Conservation (phyloP, 2,888 invertebrate genomes). For the Junonia oenone region DNA sequence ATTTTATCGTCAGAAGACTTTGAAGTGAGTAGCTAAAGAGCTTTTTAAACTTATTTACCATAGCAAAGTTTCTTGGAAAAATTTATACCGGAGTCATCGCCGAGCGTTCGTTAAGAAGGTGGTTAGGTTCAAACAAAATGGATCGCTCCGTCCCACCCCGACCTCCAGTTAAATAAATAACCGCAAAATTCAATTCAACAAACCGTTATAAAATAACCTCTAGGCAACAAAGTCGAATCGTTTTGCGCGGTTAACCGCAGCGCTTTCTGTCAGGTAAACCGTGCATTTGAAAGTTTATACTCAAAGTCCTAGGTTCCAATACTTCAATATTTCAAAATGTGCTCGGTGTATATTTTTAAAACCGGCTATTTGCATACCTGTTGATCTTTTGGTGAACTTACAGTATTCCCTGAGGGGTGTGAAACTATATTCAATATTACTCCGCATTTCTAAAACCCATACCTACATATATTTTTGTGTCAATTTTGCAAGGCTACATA, state of each 20-base stretch:
- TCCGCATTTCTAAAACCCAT: slow-evolving; percentile 33
- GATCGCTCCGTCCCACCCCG: slow-evolving; percentile 42
- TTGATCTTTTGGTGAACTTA: slow-evolving; percentile 43
- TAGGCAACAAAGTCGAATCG: slow-evolving; percentile 73
- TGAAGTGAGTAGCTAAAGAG: neutral
- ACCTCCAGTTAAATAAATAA: slow-evolving; percentile 72
- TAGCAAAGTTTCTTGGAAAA: slow-evolving; percentile 5
- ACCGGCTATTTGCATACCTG: slow-evolving; percentile 53
- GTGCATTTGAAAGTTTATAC: slow-evolving; percentile 68
- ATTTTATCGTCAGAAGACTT: neutral
- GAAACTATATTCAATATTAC: slow-evolving; percentile 31
- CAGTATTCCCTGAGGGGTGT: slow-evolving; percentile 31
- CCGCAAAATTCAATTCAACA: slow-evolving; percentile 78
- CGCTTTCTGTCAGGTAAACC: slow-evolving; percentile 66
- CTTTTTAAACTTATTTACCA: neutral
- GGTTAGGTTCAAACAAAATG: slow-evolving; percentile 23
- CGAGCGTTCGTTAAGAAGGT: slow-evolving; percentile 8
- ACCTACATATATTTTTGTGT: too few relatives aligned
- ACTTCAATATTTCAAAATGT: slow-evolving; percentile 55
- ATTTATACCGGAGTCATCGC: slow-evolving; percentile 4
- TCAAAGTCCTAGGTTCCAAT: slow-evolving; percentile 52
- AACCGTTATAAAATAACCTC: slow-evolving; percentile 77
- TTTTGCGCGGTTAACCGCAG: slow-evolving; percentile 75
- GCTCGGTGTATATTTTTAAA: slow-evolving; percentile 42
- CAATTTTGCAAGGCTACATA: too few relatives aligned